Evolutionary conservation across 2,113 vertebrate genomes (phyloP).

Genomic region (Carollia perspicillata): DNA sequence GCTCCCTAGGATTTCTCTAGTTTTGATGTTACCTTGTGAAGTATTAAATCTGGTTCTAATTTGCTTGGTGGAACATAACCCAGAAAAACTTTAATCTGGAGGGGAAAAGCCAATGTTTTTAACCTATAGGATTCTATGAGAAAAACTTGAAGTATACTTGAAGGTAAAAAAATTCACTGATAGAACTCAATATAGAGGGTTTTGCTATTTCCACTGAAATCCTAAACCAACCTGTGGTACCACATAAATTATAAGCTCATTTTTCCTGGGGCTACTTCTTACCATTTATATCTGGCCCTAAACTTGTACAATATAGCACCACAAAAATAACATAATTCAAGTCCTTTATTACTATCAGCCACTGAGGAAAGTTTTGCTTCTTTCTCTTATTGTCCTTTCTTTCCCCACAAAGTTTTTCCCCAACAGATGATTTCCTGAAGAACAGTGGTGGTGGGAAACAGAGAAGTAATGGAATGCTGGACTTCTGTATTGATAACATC

Average conservation of each 20-base stretch:
- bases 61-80: background rate
- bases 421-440: fast-evolving
- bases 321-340: background rate
- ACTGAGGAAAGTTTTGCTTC: background rate
- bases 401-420: no score
- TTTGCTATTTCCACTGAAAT: background rate
- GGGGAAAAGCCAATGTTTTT: background rate
- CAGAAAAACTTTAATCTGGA: background rate
- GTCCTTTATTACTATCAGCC: no score
- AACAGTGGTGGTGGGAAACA: background rate
- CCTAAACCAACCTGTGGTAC: no score
- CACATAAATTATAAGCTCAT: background rate
- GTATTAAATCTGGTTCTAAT: background rate
- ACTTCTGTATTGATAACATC: background rate
- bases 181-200: background rate
- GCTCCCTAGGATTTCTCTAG: background rate
- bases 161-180: background rate
- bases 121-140: background rate
- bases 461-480: background rate
- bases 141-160: background rate
- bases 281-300: background rate
- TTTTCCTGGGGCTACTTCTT: background rate
- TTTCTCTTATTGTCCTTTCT: background rate
- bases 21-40: background rate
- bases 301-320: background rate